A percentile compares a stretch with the other conserved stretches of the same genome.
Conservation (phyloP, 2,888 invertebrate genomes). For the Ceriagrion tenellum region DNA sequence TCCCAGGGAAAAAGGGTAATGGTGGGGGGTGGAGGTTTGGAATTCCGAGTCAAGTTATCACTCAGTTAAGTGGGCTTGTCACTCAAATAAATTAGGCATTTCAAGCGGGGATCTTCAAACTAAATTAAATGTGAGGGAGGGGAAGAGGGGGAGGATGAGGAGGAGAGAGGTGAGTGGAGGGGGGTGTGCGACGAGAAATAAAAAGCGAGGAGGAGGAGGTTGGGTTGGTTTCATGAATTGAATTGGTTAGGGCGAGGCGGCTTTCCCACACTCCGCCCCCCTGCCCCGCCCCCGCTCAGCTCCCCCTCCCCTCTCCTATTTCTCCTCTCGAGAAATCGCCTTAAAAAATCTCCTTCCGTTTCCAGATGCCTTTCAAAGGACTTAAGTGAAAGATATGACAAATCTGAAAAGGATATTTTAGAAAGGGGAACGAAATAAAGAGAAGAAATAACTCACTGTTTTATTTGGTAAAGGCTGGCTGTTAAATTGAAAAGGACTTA, state of each 20-base stretch:
- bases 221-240: conserved; percentile 46
- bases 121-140: conserved; percentile 66
- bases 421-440: not conserved
- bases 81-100: conserved; percentile 67
- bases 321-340: not conserved
- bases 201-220: conserved; percentile 49
- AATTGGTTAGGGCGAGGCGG: conserved; percentile 30
- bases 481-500: conserved; percentile 9
- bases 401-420: conserved; percentile 16
- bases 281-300: not conserved
- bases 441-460: not conserved
- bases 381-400: conserved; percentile 30
- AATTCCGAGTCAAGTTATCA: conserved; percentile 63
- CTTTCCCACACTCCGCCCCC: not conserved
- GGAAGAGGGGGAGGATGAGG: not conserved
- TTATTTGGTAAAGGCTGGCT: conserved; percentile 6
- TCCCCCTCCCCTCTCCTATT: not conserved
- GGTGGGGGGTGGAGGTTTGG: conserved; percentile 30
- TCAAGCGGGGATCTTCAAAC: conserved; percentile 65
- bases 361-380: not conserved
- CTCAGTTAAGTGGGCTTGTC: conserved; percentile 61
- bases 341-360: conserved; percentile 4
- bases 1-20: not conserved
- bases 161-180: not conserved
- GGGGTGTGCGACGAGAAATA: conserved; percentile 15